Evolutionary conservation across 1,140 invertebrate species (phyloP).

Genomic region (Eueides isabella): DNA sequence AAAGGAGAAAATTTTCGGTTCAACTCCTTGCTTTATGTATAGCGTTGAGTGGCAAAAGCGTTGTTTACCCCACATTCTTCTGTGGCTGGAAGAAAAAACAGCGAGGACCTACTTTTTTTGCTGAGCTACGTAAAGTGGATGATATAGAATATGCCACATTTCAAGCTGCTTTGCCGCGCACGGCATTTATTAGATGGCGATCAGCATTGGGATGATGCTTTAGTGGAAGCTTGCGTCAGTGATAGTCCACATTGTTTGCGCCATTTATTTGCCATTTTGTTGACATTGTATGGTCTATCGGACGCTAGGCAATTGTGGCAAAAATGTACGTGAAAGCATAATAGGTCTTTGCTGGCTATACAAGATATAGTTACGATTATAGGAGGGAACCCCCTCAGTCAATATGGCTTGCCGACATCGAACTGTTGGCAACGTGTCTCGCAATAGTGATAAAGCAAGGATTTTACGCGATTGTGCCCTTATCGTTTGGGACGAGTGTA

Average conservation of each 20-base stretch:
- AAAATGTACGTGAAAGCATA: constrained; percentile 31
- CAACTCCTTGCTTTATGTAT: constrained; percentile 5
- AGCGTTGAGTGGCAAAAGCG: constrained; percentile 7
- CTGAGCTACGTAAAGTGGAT: constrained; percentile 55
- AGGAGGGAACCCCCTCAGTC: background rate
- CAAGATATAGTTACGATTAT: constrained; percentile 19
- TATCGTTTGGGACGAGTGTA: constrained; percentile 68
- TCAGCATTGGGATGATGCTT: constrained; percentile 56
- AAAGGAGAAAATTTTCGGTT: background rate
- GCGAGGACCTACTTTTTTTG: constrained; percentile 64
- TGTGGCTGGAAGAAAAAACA: background rate
- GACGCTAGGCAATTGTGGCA: constrained; percentile 50
- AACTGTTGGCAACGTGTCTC: background rate
- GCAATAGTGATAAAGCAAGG: background rate
- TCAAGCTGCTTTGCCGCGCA: constrained; percentile 48
- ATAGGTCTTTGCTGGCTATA: constrained; percentile 18
- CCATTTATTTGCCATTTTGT: constrained; percentile 50
- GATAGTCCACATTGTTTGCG: constrained; percentile 47
- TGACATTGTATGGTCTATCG: constrained; percentile 51
- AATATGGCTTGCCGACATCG: constrained; percentile 10
- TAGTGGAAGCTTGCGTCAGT: constrained; percentile 44
- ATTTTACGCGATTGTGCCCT: constrained; percentile 75
- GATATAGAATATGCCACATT: constrained; percentile 49
- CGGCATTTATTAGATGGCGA: constrained; percentile 56
- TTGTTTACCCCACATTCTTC: constrained; percentile 3